phyloP scores from a whole-genome alignment of 2,888 invertebrate genomes.

The Byasa hedistus region DNA sequence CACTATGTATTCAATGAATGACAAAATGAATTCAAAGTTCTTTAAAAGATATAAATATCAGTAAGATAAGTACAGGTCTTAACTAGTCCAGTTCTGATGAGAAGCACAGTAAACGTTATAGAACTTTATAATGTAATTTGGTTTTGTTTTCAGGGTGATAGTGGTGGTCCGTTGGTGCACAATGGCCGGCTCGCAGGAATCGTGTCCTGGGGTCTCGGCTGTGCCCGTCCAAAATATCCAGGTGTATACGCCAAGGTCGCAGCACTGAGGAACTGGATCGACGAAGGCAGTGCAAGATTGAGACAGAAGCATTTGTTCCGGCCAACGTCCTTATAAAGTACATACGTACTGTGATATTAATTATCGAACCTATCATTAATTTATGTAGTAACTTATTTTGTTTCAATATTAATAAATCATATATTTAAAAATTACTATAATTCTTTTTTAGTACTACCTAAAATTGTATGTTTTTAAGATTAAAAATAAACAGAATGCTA shows the following conservation, averaged over 20 bases:
- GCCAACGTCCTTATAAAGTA: slow-evolving; percentile 7
- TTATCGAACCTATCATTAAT: not conserved
- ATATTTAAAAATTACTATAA: not conserved
- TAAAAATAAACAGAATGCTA: no score
- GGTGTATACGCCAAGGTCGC: slow-evolving; percentile 73
- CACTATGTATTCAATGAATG: no score
- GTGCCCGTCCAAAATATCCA: slow-evolving; percentile 69
- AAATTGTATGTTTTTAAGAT: no score
- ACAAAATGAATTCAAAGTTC: no score
- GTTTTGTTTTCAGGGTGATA: slow-evolving; percentile 61
- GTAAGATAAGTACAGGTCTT: no score
- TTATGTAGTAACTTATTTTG: slow-evolving; percentile 15
- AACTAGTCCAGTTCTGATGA: no score
- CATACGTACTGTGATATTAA: not conserved
- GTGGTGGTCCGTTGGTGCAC: slow-evolving; percentile 68
- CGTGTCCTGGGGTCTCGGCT: slow-evolving; percentile 72
- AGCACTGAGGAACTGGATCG: slow-evolving; percentile 64
- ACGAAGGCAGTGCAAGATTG: slow-evolving; percentile 49
- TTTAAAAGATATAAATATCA: no score
- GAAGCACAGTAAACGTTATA: no score
- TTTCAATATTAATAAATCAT: not conserved
- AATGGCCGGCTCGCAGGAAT: slow-evolving; percentile 72
- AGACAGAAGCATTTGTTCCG: slow-evolving; percentile 48
- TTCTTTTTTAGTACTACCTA: not conserved
- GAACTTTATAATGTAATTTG: no score